These are phyloP conservation scores for Leistus spinibarbis DNA, from an alignment of 2,888 invertebrate species.

Conservation along the genomic window DNA sequence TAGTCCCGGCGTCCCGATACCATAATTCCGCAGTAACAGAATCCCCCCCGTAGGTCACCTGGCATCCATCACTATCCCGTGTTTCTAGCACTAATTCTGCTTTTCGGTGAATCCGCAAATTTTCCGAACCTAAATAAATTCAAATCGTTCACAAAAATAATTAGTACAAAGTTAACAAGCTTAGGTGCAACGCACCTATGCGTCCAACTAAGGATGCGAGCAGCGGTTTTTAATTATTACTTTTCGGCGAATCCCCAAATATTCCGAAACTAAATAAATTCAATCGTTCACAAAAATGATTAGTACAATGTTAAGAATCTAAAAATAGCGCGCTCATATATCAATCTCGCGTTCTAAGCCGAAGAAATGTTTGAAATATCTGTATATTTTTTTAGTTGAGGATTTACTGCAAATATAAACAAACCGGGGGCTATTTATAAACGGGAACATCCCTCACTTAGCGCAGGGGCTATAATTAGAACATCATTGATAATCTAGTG, in stretches of 20 bases:
- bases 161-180: background rate
- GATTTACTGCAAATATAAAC: background rate
- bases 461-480: background rate
- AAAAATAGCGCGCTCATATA: background rate
- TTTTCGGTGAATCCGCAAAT: constrained; percentile 67
- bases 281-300: background rate
- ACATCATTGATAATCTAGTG: background rate
- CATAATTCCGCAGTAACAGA: constrained; percentile 63
- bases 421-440: background rate
- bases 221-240: too few relatives aligned
- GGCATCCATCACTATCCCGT: constrained; percentile 66
- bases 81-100: constrained; percentile 67
- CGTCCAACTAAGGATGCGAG: background rate
- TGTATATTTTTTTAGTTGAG: background rate
- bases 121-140: constrained; percentile 59
- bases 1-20: constrained; percentile 58
- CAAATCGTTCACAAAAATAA: too few relatives aligned
- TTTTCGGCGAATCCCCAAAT: constrained; percentile 67
- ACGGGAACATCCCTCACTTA: background rate
- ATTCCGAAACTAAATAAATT: constrained; percentile 65
- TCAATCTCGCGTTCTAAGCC: background rate
- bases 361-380: background rate
- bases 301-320: background rate
- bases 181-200: background rate
- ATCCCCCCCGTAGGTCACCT: constrained; percentile 72